Evolutionary conservation across 2,888 invertebrate species (phyloP).

Genomic region (Ctena decussata): DNA sequence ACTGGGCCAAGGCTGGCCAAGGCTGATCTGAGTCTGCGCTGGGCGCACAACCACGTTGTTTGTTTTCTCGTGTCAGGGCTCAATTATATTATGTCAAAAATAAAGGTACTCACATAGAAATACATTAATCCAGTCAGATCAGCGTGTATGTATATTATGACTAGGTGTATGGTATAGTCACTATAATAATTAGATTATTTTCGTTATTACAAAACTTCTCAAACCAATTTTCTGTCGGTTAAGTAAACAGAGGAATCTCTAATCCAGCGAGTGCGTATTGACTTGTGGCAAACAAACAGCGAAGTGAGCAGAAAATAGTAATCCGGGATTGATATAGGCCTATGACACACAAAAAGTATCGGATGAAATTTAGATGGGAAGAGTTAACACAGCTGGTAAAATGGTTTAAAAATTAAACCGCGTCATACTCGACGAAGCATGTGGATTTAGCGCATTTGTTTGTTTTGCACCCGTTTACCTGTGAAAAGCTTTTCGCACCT

Average conservation of each 20-base stretch:
- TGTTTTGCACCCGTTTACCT: neutral
- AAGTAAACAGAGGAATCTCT: neutral
- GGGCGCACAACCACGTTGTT: no score
- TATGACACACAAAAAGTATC: constrained; percentile 5
- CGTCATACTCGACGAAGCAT: constrained; percentile 1
- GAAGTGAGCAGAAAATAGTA: neutral
- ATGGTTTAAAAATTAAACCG: neutral
- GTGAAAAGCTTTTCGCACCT: no score
- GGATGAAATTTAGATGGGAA: neutral
- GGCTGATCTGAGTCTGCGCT: no score
- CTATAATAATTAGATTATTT: neutral
- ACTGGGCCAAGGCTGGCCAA: no score
- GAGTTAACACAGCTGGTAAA: neutral
- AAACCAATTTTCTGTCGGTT: neutral
- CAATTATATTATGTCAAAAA: no score
- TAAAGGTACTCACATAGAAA: no score
- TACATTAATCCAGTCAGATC: no score
- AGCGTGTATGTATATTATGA: no score
- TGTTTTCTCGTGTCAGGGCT: no score
- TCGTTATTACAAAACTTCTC: neutral
- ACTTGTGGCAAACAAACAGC: constrained; percentile 2
- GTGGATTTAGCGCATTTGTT: neutral
- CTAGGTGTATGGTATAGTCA: no score
- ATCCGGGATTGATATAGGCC: neutral
- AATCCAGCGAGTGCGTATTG: neutral